phyloP scores from a whole-genome alignment of 2,113 vertebrate species.

The Ophiodon elongatus region DNA sequence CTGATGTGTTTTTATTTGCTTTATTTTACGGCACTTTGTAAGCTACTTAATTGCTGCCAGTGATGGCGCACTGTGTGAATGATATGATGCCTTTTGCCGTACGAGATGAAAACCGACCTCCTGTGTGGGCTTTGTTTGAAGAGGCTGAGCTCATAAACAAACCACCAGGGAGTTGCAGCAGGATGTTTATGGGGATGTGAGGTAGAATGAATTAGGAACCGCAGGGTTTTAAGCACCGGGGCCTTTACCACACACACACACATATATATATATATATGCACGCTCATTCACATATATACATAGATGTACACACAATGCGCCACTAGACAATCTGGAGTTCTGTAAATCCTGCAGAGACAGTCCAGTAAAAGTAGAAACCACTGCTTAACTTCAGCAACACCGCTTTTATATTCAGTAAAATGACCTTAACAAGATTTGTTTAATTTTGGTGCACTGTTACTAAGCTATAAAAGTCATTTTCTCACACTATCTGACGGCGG shows the following conservation, averaged over 20 bases:
- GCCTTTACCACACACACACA: conserved; percentile 8
- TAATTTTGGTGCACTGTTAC: conserved; percentile 25
- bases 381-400: conserved; percentile 34
- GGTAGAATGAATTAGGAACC: conserved; percentile 71
- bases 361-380: conserved; percentile 31
- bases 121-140: conserved; percentile 79
- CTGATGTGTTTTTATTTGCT: conserved; percentile 20
- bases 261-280: not conserved
- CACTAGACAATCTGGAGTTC: conserved; percentile 5
- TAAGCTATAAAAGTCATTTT: conserved; percentile 57
- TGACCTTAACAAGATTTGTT: conserved; percentile 53
- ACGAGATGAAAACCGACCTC: conserved; percentile 54
- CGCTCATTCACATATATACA: not conserved
- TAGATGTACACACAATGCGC: not conserved
- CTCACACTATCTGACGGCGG: conserved; percentile 42
- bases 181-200: conserved; percentile 80
- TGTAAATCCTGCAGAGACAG: conserved; percentile 17
- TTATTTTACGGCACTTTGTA: conserved; percentile 10
- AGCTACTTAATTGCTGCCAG: conserved; percentile 32
- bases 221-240: conserved; percentile 52
- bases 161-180: conserved; percentile 66
- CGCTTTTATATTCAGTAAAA: conserved; percentile 53
- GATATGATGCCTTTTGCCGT: conserved; percentile 14
- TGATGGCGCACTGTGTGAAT: conserved; percentile 6
- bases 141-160: conserved; percentile 71